These are phyloP conservation scores for Lacerta agilis DNA, from an alignment of 2,797 vertebrate genomes.

Conservation along the genomic window DNA sequence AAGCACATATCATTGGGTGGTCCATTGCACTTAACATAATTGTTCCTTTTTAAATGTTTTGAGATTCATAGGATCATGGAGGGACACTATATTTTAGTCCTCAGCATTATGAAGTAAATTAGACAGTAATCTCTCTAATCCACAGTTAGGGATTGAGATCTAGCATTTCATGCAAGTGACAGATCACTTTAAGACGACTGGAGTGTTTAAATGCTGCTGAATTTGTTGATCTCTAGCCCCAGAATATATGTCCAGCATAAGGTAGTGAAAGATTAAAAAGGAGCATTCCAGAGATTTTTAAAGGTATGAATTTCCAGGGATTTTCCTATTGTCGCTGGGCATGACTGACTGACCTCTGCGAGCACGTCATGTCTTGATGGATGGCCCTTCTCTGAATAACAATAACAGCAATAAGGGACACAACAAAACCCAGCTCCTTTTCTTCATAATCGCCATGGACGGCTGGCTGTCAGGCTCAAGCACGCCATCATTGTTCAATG, in stretches of 20 bases:
- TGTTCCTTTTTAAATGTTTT: background rate
- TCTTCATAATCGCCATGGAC: conserved; percentile 64
- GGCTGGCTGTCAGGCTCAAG: conserved; percentile 64
- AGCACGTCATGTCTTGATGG: conserved; percentile 63
- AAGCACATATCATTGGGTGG: background rate
- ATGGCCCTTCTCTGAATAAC: conserved; percentile 72
- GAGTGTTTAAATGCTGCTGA: conserved; percentile 51
- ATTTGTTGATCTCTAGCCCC: conserved; percentile 50
- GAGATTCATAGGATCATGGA: background rate
- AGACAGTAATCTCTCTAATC: conserved; percentile 44
- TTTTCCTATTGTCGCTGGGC: conserved; percentile 52
- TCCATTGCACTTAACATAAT: background rate
- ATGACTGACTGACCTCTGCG: conserved; percentile 73
- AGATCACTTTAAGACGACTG: conserved; percentile 38
- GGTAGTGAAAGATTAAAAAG: conserved; percentile 58
- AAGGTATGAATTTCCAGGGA: conserved; percentile 59
- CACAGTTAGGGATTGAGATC: background rate
- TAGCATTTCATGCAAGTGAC: background rate
- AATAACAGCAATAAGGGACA: conserved; percentile 61
- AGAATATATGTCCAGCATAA: conserved; percentile 50
- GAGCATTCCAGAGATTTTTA: conserved; percentile 62
- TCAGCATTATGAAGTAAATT: background rate
- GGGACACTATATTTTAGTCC: background rate
- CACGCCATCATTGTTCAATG: conserved; percentile 61
- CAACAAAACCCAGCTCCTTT: conserved; percentile 60